phyloP scores from a whole-genome alignment of 2,113 vertebrate species.

The Silurus glanis region DNA sequence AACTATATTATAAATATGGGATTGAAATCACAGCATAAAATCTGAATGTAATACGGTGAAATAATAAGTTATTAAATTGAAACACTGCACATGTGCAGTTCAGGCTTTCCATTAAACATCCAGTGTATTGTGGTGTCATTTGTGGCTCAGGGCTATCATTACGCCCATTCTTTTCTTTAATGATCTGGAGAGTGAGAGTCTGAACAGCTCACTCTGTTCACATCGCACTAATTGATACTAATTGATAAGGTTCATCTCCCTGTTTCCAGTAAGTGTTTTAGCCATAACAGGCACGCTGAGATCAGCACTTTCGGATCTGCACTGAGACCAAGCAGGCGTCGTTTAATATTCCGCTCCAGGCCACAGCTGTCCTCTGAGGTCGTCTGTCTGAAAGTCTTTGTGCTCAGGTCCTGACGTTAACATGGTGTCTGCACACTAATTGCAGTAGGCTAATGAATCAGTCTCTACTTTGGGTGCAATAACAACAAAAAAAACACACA shows the following conservation, averaged over 20 bases:
- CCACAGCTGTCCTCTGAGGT: conserved; percentile 46
- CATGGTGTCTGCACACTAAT: conserved; percentile 44
- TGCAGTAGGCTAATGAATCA: conserved; percentile 50
- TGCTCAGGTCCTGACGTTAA: conserved; percentile 51
- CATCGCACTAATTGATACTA: conserved; percentile 4
- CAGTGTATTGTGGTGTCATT: neutral
- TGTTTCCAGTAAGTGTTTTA: conserved; percentile 26
- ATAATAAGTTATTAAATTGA: neutral
- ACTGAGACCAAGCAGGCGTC: conserved; percentile 30
- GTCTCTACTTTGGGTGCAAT: conserved; percentile 33
- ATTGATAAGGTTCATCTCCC: conserved; percentile 27
- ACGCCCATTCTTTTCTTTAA: conserved; percentile 13
- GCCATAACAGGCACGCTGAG: conserved; percentile 44
- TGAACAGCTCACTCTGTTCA: conserved; percentile 4
- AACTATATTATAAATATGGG: neutral
- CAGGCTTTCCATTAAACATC: neutral
- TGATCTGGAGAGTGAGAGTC: neutral
- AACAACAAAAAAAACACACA: conserved; percentile 23
- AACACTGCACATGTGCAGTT: neutral
- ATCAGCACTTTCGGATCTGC: conserved; percentile 46
- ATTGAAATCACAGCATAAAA: no score
- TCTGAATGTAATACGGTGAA: neutral
- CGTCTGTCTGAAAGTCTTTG: conserved; percentile 57
- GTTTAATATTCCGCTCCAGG: conserved; percentile 53
- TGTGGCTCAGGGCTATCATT: neutral